Base-by-base conservation (phyloP, 2,888 invertebrate genomes). In the Axea sp. region DNA sequence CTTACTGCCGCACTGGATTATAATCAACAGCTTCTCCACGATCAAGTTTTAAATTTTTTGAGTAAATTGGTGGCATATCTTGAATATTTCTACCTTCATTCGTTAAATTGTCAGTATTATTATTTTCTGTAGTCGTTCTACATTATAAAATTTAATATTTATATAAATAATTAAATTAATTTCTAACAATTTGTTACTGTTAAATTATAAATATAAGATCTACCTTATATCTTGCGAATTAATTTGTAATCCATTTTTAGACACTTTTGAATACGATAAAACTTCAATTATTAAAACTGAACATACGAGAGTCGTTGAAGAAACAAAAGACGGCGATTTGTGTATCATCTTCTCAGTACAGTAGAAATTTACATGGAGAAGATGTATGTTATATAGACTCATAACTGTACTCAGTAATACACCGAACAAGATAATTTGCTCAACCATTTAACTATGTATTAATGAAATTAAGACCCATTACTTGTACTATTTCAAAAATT, bases 11-110 rank as follows among this genome's bases (percentile, higher is more conserved):
- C 0, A 75, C 72, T 1, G 79, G 55, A 0, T 81, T 64, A 62
- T 84, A 80, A 75, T 87, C 81, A 12, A 83, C 31, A 7, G 76
- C 85, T 37, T 87, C 86, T 4, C 87, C 87, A 8, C 80, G 82
- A 8, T 77, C 78, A 14, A 87, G 76, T 47, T 78, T 68, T 1
- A 76, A 69, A 0, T 57, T 68, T n/a, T 72, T 81, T 8, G 77
- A 62, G 72, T 83, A 84, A 8, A 83, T 75, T 2, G 86, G 86
- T 2, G 76, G 75, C 12, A 81, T 71, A 19, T 83, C 77, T 14
- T 79, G 80, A n/a, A 80, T 62, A 45, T 76, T 77, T 67, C 84
- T 77, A 0, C 76, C 78, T 43, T 82, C 77, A 26, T 53, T 76
- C 7, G 39, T 33, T n/a, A 19, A 9, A 6, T 0, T 1, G 2